Evolutionary conservation across 2,888 invertebrate genomes (phyloP).

Genomic region (Philereme vetulata): DNA sequence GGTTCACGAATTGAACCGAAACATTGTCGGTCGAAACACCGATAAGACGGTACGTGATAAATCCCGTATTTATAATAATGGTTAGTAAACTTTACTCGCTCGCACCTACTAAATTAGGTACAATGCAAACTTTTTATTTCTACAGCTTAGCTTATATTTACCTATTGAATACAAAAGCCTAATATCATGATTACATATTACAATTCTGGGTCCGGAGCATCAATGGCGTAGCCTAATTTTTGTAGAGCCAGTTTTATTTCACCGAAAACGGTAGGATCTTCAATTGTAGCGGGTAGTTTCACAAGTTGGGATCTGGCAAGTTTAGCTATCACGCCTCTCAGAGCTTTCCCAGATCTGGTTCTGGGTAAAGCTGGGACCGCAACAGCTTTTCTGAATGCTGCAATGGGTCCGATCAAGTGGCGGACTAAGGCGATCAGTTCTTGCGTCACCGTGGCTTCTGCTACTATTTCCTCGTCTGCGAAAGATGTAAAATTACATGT

Average conservation of each 20-base stretch:
- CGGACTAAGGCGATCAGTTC: constrained; percentile 73
- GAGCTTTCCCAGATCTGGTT: constrained; percentile 88
- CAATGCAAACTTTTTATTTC: no score
- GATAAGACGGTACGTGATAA: no score
- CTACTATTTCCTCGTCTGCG: constrained; percentile 74
- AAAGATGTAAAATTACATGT: no score
- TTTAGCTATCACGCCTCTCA: constrained; percentile 93
- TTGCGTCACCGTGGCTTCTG: constrained; percentile 72
- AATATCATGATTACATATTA: constrained; percentile 31
- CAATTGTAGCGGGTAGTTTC: constrained; percentile 93
- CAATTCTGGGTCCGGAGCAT: constrained; percentile 86
- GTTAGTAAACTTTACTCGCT: no score
- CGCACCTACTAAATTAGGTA: no score
- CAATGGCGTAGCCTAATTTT: constrained; percentile 89
- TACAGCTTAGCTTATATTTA: not conserved
- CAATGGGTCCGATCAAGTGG: constrained; percentile 92
- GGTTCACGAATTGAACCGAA: no score
- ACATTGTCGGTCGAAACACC: no score
- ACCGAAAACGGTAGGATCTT: constrained; percentile 92
- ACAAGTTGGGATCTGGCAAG: constrained; percentile 92
- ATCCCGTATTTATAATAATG: no score
- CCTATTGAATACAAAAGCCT: no score
- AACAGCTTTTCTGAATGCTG: constrained; percentile 91
- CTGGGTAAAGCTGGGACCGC: constrained; percentile 92
- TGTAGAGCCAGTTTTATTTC: constrained; percentile 91